phyloP scores from a whole-genome alignment of 2,888 invertebrate species.

The Dryobotodes eremita region DNA sequence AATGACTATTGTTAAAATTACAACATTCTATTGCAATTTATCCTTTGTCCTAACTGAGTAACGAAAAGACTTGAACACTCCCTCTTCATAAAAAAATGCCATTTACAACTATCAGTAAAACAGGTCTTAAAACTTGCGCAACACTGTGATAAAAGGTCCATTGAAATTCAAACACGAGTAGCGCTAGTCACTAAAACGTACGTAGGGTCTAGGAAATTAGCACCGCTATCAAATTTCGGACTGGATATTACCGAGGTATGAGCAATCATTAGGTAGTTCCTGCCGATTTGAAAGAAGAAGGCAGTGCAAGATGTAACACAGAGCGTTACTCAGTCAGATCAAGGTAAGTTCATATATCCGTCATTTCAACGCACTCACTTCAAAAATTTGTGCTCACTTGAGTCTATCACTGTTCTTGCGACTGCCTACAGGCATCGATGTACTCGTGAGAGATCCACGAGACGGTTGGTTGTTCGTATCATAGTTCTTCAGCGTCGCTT shows the following conservation, averaged over 20 bases:
- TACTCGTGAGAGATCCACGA: constrained; percentile 88
- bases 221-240: too few species aligned
- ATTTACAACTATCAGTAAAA: not conserved
- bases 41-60: not conserved
- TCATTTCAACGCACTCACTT: constrained; percentile 26
- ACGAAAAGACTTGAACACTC: not conserved
- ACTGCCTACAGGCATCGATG: constrained; percentile 65
- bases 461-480: constrained; percentile 79
- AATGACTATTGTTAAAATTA: constrained; percentile 6
- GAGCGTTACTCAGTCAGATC: constrained; percentile 11
- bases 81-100: not conserved
- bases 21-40: constrained; percentile 15
- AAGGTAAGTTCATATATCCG: constrained; percentile 11
- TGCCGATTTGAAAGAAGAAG: not conserved
- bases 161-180: too few species aligned
- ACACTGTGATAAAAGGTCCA: too few species aligned
- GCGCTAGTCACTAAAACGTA: too few species aligned
- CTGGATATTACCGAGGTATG: not conserved
- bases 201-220: too few species aligned
- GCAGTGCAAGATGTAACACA: not conserved
- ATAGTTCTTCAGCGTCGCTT: constrained; percentile 75
- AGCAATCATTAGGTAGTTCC: not conserved
- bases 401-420: constrained; percentile 55
- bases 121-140: not conserved
- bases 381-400: constrained; percentile 50